phyloP scores from a whole-genome alignment of 2,797 vertebrate genomes.

The Eulemur rubriventer region DNA sequence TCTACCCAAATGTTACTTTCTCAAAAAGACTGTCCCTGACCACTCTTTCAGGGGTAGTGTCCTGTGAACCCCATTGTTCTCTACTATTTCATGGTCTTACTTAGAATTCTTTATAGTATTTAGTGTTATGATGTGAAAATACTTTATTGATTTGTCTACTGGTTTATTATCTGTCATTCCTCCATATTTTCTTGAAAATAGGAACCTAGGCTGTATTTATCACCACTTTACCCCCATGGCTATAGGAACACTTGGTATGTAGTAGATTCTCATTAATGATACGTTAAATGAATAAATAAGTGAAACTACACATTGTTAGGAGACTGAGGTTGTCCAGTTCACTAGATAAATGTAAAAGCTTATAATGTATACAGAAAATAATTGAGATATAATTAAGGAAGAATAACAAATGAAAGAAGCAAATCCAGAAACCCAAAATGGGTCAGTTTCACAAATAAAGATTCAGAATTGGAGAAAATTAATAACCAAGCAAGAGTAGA shows the following conservation, averaged over 20 bases:
- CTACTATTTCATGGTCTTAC: background rate
- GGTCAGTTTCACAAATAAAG: background rate
- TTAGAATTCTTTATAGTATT: background rate
- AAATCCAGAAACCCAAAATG: background rate
- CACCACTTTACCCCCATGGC: rapidly evolving
- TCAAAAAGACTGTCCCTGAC: background rate
- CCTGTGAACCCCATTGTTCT: background rate
- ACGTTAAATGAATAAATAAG: background rate
- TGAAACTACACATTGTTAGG: background rate
- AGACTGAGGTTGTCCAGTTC: background rate
- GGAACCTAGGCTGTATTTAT: background rate
- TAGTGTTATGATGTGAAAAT: background rate
- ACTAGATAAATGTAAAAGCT: background rate
- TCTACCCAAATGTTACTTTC: background rate
- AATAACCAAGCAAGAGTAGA: rapidly evolving
- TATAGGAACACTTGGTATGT: background rate
- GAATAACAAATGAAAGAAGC: background rate
- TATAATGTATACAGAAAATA: background rate
- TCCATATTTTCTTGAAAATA: background rate
- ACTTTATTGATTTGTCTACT: too few relatives aligned
- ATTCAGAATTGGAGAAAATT: background rate
- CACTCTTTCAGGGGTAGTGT: rapidly evolving
- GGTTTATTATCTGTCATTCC: background rate
- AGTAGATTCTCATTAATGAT: background rate
- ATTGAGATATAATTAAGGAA: background rate